phyloP scores from a whole-genome alignment of 1,140 invertebrate species.

The Solen grandis region DNA sequence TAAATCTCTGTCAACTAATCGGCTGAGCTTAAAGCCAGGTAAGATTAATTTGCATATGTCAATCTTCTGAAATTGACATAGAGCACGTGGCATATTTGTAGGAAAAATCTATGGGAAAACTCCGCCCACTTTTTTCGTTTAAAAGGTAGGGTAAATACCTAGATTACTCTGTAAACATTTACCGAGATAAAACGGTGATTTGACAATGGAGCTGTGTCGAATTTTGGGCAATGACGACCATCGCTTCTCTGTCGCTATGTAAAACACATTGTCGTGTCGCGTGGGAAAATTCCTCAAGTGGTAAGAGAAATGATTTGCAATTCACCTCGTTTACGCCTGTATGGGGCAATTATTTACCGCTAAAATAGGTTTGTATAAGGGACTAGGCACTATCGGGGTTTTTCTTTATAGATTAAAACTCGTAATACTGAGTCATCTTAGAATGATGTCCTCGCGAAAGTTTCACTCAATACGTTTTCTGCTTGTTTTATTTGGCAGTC shows the following conservation, averaged over 20 bases:
- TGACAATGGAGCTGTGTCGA: conserved; percentile 49
- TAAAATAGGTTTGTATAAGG: conserved; percentile 28
- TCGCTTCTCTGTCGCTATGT: conserved; percentile 33
- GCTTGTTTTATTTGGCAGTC: not conserved
- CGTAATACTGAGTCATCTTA: not conserved
- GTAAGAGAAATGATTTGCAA: conserved; percentile 41
- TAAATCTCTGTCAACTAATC: too few species aligned
- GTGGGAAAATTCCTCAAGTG: conserved; percentile 59
- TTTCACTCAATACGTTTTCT: not conserved
- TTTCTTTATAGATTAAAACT: too few species aligned
- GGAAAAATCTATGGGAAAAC: conserved; percentile 53
- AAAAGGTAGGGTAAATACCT: conserved; percentile 48
- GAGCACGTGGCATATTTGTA: conserved; percentile 47
- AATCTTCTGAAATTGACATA: conserved; percentile 44
- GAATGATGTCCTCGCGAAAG: not conserved
- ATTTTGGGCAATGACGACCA: conserved; percentile 25
- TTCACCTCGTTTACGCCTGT: conserved; percentile 48
- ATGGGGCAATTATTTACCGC: conserved; percentile 29
- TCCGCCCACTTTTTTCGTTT: conserved; percentile 50
- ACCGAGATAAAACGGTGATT: conserved; percentile 50
- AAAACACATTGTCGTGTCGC: conserved; percentile 47
- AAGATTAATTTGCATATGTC: conserved; percentile 46
- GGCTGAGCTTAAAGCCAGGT: too few species aligned
- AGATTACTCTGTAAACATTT: conserved; percentile 53
- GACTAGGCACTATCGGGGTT: too few species aligned